phyloP scores from a whole-genome alignment of 2,797 vertebrate genomes.

The Prunella strophiata region DNA sequence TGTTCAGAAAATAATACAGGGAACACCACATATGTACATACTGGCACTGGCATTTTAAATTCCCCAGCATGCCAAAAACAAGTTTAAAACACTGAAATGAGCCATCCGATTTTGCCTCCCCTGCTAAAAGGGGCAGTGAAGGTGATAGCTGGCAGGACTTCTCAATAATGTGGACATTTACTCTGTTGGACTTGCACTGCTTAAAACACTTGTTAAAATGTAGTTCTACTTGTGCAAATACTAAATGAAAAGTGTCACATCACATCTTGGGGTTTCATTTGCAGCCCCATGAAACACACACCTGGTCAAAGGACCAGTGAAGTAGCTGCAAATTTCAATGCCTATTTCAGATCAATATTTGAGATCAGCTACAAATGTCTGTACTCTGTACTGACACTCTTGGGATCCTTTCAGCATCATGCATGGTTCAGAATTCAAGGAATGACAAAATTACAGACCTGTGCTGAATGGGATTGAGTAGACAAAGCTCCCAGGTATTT shows the following conservation, averaged over 20 bases:
- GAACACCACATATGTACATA: background rate
- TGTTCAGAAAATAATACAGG: background rate
- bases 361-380: background rate
- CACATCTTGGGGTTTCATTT: background rate
- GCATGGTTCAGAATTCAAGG: background rate
- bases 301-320: background rate
- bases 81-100: background rate
- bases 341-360: background rate
- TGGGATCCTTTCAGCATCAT: background rate
- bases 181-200: background rate
- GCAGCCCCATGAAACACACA: background rate
- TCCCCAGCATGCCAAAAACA: background rate
- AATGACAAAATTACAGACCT: constrained; percentile 76
- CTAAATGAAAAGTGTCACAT: background rate
- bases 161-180: background rate
- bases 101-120: background rate
- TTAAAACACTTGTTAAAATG: background rate
- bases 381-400: background rate
- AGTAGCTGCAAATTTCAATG: background rate
- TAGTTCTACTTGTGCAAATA: background rate
- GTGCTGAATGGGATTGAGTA: constrained; percentile 95
- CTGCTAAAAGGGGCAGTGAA: background rate
- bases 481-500: constrained; percentile 95
- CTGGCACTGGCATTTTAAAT: background rate
- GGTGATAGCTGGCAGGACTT: background rate